Conservation (phyloP, 1,140 invertebrate species). For the Lepidostoma basale region DNA sequence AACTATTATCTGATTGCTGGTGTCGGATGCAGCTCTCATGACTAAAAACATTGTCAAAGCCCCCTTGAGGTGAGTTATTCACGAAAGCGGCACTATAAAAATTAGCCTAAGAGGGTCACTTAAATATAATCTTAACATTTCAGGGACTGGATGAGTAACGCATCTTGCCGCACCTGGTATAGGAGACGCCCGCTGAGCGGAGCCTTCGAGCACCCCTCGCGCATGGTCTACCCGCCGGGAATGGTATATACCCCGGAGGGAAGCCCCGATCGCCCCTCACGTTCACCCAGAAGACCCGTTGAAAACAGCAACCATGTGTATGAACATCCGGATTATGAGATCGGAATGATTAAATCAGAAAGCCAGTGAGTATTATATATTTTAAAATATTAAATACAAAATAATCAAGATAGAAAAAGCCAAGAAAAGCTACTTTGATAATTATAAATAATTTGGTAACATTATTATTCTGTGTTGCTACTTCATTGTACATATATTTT, state of each 20-base stretch:
- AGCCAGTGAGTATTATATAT: conserved; percentile 76
- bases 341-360: conserved; percentile 79
- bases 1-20: too few species aligned
- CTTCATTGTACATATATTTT: too few species aligned
- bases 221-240: conserved; percentile 91
- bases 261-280: conserved; percentile 65
- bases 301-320: conserved; percentile 75
- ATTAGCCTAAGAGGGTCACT: too few species aligned
- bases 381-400: too few species aligned
- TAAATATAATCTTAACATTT: background rate
- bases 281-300: conserved; percentile 58
- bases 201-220: conserved; percentile 88
- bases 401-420: too few species aligned
- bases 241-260: conserved; percentile 76
- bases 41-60: too few species aligned
- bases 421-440: too few species aligned
- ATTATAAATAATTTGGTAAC: too few species aligned
- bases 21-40: too few species aligned
- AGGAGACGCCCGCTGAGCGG: conserved; percentile 78
- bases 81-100: too few species aligned
- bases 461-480: too few species aligned
- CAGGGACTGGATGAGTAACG: conserved; percentile 88
- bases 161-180: conserved; percentile 85
- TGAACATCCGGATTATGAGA: conserved; percentile 82
- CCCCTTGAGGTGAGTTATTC: too few species aligned